These are phyloP conservation scores for Gadus macrocephalus DNA, from an alignment of 2,113 vertebrate genomes.

Conservation along the genomic window DNA sequence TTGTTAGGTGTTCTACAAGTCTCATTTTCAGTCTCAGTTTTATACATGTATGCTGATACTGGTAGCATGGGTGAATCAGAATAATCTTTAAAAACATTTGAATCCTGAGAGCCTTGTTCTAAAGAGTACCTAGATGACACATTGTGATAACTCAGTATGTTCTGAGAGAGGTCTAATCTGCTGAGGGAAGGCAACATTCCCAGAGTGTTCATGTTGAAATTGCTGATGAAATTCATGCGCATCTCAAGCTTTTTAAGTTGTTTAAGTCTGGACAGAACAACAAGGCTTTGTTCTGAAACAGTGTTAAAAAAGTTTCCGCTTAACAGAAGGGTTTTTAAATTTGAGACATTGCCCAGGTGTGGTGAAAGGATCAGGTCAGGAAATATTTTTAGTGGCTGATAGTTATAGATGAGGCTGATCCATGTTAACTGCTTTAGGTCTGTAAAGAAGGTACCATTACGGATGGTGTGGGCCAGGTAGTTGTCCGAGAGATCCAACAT, in stretches of 20 bases:
- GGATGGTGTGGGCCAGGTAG: slow-evolving; percentile 62
- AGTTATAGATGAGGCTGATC: slow-evolving; percentile 75
- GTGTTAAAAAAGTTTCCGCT: slow-evolving; percentile 72
- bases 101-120: slow-evolving; percentile 23
- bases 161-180: slow-evolving; percentile 68
- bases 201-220: slow-evolving; percentile 51
- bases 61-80: slow-evolving; percentile 8
- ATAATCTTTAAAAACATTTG: slow-evolving; percentile 13
- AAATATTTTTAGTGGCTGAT: slow-evolving; percentile 56
- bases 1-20: neutral
- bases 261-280: slow-evolving; percentile 55
- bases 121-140: neutral
- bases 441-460: slow-evolving; percentile 69
- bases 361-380: slow-evolving; percentile 58
- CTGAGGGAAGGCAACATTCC: slow-evolving; percentile 49
- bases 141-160: slow-evolving; percentile 46
- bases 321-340: slow-evolving; percentile 57
- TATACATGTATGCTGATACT: neutral
- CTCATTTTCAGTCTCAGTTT: slow-evolving; percentile 12
- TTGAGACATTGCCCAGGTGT: slow-evolving; percentile 53
- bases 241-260: slow-evolving; percentile 62
- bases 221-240: slow-evolving; percentile 73
- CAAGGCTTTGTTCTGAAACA: slow-evolving; percentile 49
- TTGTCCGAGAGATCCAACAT: slow-evolving; percentile 74
- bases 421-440: slow-evolving; percentile 57